Evolutionary conservation across 1,140 invertebrate species (phyloP).

Genomic region (Cydia strobilella): DNA sequence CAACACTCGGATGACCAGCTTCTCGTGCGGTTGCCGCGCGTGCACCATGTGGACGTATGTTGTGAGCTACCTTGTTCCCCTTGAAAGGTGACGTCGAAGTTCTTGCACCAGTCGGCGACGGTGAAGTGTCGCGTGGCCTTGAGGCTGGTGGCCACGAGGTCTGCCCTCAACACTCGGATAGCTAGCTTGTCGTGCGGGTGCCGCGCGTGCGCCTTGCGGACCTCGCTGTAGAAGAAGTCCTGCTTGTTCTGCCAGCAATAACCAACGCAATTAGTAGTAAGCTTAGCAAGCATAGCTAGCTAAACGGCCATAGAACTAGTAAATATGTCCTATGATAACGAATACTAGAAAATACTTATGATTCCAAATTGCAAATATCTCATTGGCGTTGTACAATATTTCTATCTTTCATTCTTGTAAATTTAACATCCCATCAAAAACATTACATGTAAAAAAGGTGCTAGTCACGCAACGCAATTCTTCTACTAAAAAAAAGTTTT

Average conservation of each 20-base stretch:
- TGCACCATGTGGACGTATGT: constrained; percentile 83
- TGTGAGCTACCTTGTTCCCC: constrained; percentile 90
- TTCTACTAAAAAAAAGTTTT: no score
- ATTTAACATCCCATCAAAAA: no score
- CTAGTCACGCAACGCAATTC: no score
- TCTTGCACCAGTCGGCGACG: constrained; percentile 93
- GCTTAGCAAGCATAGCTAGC: no score
- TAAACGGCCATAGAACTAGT: no score
- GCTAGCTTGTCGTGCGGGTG: constrained; percentile 91
- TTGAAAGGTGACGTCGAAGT: constrained; percentile 95
- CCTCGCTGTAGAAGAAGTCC: constrained; percentile 96
- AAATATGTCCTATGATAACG: no score
- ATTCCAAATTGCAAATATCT: no score
- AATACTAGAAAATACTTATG: no score
- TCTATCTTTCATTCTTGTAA: no score
- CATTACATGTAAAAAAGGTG: no score
- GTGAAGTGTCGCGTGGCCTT: constrained; percentile 91
- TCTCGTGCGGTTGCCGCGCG: constrained; percentile 91
- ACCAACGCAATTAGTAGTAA: not conserved
- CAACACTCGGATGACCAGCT: constrained; percentile 89
- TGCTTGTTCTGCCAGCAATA: constrained; percentile 87
- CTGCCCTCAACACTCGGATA: constrained; percentile 90
- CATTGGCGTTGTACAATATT: no score
- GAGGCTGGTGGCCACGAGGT: constrained; percentile 90
- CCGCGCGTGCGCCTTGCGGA: constrained; percentile 91